phyloP scores from a whole-genome alignment of 30 jellyfish, hydroid and myxozoan species.

The Sanderia malayensis region DNA sequence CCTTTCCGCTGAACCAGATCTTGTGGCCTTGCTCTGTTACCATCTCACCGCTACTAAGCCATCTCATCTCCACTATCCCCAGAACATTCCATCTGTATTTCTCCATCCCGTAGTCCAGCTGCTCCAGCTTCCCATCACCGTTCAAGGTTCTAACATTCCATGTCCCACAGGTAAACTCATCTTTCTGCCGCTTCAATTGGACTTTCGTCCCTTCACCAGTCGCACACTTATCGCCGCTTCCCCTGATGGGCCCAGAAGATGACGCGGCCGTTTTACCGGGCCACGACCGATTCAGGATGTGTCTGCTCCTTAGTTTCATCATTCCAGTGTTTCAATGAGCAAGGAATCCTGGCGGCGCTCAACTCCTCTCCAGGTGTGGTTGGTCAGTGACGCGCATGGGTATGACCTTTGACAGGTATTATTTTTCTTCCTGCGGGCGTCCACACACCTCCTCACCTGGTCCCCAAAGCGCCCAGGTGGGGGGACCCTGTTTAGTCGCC shows the following conservation, averaged over 20 bases:
- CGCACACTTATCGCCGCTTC: constrained; percentile 1
- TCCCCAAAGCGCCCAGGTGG: neutral
- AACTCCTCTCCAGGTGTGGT: too few species aligned
- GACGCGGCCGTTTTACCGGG: neutral
- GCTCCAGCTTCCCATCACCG: constrained; percentile 13
- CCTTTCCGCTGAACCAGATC: constrained; percentile 16
- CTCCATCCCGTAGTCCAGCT: constrained; percentile 11
- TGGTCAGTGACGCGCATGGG: constrained; percentile 1
- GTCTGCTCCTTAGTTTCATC: too few species aligned
- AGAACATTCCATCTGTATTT: constrained; percentile 5
- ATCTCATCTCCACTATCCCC: constrained; percentile 17
- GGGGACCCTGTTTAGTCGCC: neutral
- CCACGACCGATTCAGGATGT: constrained; percentile 11
- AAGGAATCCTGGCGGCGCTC: too few species aligned
- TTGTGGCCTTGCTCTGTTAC: constrained; percentile 5
- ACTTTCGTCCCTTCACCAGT: neutral
- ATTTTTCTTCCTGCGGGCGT: neutral
- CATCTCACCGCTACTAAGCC: constrained; percentile 26
- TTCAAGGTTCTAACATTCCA: neutral
- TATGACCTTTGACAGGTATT: neutral
- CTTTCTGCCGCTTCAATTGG: neutral
- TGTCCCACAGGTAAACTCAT: neutral
- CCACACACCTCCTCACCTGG: constrained; percentile 6
- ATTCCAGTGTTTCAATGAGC: too few species aligned
- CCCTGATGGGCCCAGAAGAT: neutral